Base-by-base conservation (phyloP, 2,888 invertebrate species). In the Drosophila kokeensis region DNA sequence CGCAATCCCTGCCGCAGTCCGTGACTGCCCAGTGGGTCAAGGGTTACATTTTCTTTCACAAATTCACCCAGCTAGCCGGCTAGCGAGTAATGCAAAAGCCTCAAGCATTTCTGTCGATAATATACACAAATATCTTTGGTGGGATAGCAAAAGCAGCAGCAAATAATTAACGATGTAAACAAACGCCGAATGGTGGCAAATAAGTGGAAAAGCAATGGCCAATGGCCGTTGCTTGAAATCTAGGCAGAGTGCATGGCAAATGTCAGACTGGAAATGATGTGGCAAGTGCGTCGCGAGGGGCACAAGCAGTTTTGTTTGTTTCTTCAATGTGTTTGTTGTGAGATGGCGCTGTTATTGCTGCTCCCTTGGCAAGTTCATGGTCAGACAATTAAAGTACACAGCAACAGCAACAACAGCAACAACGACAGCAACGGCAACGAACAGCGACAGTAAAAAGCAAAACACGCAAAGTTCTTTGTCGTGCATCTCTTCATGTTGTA, bases 121-220 rank as follows among this genome's bases (percentile, higher is more conserved):
- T 80, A 73, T 75, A 77, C 73, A 65, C 65, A 80, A 72, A 67
- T 73, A 59, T 55, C 65, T 65, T 67, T 59, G 21, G 38, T 59
- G 30, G 11, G n/a, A 52, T 64, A 48, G n/a, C 24, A 34, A 21
- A 15, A 34, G 53, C 36, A 54, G 55, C 58, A 57, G 34, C 65
- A 69, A 65, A 79, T 82, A 79, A 73, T 79, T 82, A 75, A 73
- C 73, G 67, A 71, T 81, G 83, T 81, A 79, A 82, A 82, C 75
- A 77, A 74, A 72, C 45, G 55, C 27, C 52, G 52, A 72, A 55
- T 72, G 13, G 40, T 34, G 70, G 68, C 73, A 34, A 73, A 58
- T 68, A 61, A 69, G 70, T 55, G 38, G 48, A 45, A 30, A 40
- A 15, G 45, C 24, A 45, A 21, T 13, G 21, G 61, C 29, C 65